Evolutionary conservation across 37 sponge, comb jelly and placozoan genomes (phyloP).

Genomic region (Corticium candelabrum): DNA sequence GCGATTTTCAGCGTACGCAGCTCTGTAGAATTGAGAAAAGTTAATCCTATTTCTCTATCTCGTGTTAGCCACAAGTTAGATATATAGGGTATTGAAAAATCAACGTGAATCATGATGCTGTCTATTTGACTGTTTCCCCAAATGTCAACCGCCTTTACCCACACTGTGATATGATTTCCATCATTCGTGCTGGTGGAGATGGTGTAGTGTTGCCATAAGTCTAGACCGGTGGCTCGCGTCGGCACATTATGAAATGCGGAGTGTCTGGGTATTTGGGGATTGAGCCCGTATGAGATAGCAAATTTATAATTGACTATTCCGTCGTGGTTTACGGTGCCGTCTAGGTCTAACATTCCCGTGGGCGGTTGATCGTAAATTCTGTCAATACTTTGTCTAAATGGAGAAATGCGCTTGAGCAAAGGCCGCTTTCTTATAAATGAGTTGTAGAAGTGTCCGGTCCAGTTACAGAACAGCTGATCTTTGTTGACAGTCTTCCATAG

Average conservation of each 20-base stretch:
- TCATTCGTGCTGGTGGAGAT: neutral
- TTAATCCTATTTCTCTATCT: neutral
- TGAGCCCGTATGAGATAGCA: neutral
- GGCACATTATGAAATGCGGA: neutral
- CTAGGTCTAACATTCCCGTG: too few relatives aligned
- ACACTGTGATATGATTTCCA: neutral
- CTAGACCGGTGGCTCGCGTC: neutral
- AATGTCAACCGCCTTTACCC: neutral
- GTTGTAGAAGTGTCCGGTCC: constrained; percentile 1
- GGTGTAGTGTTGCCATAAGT: neutral
- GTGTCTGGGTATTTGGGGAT: neutral
- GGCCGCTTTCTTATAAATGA: neutral
- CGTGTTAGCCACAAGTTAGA: neutral
- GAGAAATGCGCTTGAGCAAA: neutral
- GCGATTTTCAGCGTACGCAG: neutral
- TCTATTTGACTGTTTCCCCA: neutral
- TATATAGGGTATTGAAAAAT: neutral
- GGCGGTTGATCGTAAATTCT: neutral
- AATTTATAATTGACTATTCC: neutral
- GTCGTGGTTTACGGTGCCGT: neutral
- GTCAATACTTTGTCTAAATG: neutral
- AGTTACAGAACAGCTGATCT: neutral
- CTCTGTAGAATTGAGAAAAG: neutral
- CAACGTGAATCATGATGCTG: neutral
- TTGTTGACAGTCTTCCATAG: constrained; percentile 34